phyloP scores from a whole-genome alignment of 30 jellyfish, hydroid and myxozoan genomes.

The Aurelia sp. region DNA sequence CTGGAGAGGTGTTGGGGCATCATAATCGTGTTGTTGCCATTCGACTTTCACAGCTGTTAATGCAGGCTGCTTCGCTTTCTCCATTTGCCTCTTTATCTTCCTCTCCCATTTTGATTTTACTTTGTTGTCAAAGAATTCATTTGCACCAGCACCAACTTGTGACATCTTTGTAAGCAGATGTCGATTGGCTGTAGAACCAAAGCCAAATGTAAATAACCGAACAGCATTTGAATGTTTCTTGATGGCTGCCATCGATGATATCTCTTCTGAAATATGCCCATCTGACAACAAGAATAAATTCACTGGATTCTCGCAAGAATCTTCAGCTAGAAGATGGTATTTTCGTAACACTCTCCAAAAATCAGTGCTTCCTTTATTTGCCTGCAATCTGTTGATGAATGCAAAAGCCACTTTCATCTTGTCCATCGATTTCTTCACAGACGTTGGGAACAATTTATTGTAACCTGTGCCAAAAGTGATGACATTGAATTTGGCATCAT shows the following conservation, averaged over 20 bases:
- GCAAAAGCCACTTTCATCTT: constrained; percentile 3
- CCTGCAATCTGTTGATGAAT: constrained; percentile 13
- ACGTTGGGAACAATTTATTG: constrained; percentile 22
- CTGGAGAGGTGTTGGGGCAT: constrained; percentile 85
- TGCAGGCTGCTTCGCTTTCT: constrained; percentile 82
- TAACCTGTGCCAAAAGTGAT: constrained; percentile 66
- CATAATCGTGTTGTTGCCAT: constrained; percentile 85
- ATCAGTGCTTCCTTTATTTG: constrained; percentile 82
- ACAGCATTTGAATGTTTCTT: constrained; percentile 18
- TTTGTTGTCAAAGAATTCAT: constrained; percentile 75
- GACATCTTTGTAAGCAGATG: constrained; percentile 79
- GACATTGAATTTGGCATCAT: constrained; percentile 60
- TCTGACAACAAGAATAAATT: constrained; percentile 82
- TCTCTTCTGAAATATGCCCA: constrained; percentile 88
- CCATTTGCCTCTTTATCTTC: constrained; percentile 75
- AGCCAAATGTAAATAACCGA: constrained; percentile 80
- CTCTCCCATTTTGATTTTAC: constrained; percentile 85
- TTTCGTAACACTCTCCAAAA: constrained; percentile 74
- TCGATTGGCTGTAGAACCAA: constrained; percentile 83
- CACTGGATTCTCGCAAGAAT: constrained; percentile 20
- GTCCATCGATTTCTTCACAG: constrained; percentile 10
- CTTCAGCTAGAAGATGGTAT: constrained; percentile 55
- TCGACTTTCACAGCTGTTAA: constrained; percentile 64
- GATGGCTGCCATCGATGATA: constrained; percentile 61
- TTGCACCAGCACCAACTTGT: constrained; percentile 77